Evolutionary conservation across 2,113 vertebrate species (phyloP), one percentile per base, ranked within the genome.

Genomic region (Chloroceryle aenea): DNA sequence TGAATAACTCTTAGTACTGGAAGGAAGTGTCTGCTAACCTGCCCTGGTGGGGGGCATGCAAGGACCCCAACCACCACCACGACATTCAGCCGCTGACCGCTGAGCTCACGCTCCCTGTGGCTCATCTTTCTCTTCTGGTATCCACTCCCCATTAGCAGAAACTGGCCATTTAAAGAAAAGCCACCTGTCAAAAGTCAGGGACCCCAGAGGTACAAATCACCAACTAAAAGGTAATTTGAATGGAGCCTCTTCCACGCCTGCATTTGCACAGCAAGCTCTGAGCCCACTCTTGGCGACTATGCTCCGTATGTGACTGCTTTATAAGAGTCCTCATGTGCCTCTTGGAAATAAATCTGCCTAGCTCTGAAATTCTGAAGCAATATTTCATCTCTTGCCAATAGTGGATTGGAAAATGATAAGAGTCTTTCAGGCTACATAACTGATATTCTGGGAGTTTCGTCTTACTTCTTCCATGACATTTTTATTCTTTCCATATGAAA

Each of bases 401-500:
- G 68, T 47, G 38, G 80, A 87, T 89, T 96, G 93, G 86, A 92
- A 96, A 93, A 87, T 63, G 76, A 59, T 93, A 96, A 89, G 89
- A 89, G 56, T 30, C 68, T 95, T 97, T 89, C 76, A 90, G 77
- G 72, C 94, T 93, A 67, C 73, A 38, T 63, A 90, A 76, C 72
- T 80, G 78, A 48, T 93, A 93, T 90, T 93, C 83, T 66, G 75
- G 36, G 73, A 75, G 69, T 92, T 95, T 84, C 55, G 14, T 80
- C 85, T 93, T 94, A 80, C 68, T 95, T 89, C 32, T 86, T 43
- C 52, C 61, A 30, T 68, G 83, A 81, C 84, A 84, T 95, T 92
- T 95, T 97, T 90, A 93, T 97, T 95, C 52, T 52, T 95, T 96
- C 66, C 55, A 86, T 87, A 86, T 93, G 91, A 87, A 84, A 81